These are phyloP conservation scores for Coccyzus lansbergi DNA, from an alignment of 2,797 vertebrate genomes.

Conservation along the genomic window DNA sequence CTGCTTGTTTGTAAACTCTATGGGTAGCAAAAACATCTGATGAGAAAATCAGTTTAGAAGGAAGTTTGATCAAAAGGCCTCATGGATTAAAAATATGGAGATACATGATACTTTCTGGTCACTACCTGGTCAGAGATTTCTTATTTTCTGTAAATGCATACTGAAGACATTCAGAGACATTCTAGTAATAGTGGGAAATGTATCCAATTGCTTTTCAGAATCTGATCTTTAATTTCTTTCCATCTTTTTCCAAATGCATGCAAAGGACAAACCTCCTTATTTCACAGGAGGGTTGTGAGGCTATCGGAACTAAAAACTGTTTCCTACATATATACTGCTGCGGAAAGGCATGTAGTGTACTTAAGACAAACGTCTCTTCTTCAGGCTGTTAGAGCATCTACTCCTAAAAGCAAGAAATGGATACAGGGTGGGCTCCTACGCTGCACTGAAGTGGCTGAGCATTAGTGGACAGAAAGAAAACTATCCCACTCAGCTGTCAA, in stretches of 20 bases:
- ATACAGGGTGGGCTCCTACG: background rate
- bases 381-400: background rate
- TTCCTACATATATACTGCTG: background rate
- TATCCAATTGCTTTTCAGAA: background rate
- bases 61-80: background rate
- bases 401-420: background rate
- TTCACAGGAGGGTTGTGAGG: too few relatives aligned
- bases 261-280: too few relatives aligned
- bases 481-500: background rate
- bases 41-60: background rate
- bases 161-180: background rate
- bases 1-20: background rate
- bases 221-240: background rate
- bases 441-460: background rate
- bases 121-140: background rate
- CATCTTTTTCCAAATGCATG: background rate
- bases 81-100: background rate
- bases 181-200: background rate
- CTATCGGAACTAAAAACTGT: background rate
- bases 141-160: background rate
- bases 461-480: background rate
- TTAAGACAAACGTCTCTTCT: background rate
- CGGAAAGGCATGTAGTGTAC: fast-evolving
- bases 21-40: background rate
- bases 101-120: background rate